phyloP scores from a whole-genome alignment of 1,140 invertebrate genomes.

The Zaprionus taronus region DNA sequence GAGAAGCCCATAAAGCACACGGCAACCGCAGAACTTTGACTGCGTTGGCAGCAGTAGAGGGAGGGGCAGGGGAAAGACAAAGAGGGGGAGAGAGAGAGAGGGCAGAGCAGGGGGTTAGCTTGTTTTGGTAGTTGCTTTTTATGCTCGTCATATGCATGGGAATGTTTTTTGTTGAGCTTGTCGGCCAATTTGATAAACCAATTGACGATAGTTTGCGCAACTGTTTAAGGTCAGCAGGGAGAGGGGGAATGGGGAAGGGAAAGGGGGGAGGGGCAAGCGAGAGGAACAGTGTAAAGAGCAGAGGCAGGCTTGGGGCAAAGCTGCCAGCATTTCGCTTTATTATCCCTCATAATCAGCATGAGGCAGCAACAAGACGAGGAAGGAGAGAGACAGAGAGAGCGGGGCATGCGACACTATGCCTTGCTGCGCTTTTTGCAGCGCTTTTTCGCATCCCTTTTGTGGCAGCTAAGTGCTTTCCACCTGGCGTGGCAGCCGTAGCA shows the following conservation, averaged over 20 bases:
- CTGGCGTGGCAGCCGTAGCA: constrained; percentile 55
- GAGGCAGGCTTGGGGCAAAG: background rate
- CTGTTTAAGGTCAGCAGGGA: constrained; percentile 23
- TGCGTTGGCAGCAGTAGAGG: constrained; percentile 1
- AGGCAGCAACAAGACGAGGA: constrained; percentile 14
- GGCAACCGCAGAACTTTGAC: constrained; percentile 62
- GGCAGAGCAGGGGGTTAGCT: background rate
- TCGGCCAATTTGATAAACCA: constrained; percentile 42
- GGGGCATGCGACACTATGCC: constrained; percentile 39
- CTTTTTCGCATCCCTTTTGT: constrained; percentile 36
- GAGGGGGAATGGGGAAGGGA: background rate
- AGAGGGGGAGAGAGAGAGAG: background rate
- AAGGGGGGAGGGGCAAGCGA: background rate
- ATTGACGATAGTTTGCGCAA: constrained; percentile 46
- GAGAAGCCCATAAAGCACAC: constrained; percentile 55
- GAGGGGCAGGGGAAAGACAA: background rate
- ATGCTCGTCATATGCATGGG: constrained; percentile 49
- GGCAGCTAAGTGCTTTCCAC: constrained; percentile 72
- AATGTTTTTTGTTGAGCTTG: constrained; percentile 53
- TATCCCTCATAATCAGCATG: constrained; percentile 71
- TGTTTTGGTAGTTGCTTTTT: constrained; percentile 16
- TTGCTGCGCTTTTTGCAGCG: background rate
- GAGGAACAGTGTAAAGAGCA: too few relatives aligned
- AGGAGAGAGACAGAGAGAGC: background rate
- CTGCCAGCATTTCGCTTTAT: constrained; percentile 68